phyloP scores from a whole-genome alignment of 1,140 invertebrate species.

The Euura saliciscinereae region DNA sequence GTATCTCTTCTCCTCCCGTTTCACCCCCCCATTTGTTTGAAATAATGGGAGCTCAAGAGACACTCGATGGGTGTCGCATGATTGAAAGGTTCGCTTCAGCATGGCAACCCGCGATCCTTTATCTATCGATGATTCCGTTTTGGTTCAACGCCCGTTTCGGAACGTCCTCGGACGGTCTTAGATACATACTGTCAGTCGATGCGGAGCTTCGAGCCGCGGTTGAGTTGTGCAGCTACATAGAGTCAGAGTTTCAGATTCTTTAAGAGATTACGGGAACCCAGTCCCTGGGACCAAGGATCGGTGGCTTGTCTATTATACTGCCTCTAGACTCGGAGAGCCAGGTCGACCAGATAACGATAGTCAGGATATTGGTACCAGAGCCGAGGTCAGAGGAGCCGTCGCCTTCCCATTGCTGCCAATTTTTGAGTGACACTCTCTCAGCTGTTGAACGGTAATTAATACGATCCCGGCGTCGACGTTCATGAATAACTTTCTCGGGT shows the following conservation, averaged over 20 bases:
- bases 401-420: conserved; percentile 38
- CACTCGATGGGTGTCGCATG: conserved; percentile 48
- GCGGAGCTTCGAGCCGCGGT: too few species aligned
- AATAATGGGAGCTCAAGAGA: conserved; percentile 33
- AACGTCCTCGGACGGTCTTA: conserved; percentile 20
- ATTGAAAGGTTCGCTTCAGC: conserved; percentile 46
- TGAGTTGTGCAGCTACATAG: background rate
- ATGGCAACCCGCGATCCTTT: conserved; percentile 28
- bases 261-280: conserved; percentile 26
- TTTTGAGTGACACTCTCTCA: too few species aligned
- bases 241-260: conserved; percentile 26
- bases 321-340: conserved; percentile 20
- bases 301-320: conserved; percentile 33
- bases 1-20: too few species aligned
- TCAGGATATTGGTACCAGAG: conserved; percentile 41
- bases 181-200: background rate
- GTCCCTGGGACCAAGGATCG: conserved; percentile 32
- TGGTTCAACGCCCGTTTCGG: conserved; percentile 20
- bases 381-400: conserved; percentile 17
- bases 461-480: background rate
- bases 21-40: conserved; percentile 27
- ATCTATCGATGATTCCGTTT: conserved; percentile 52
- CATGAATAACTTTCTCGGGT: background rate
- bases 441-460: background rate
- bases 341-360: conserved; percentile 45